Percentiles rank a stretch among this genome's conserved stretches.
phyloP scores from a whole-genome alignment of 2,113 vertebrate genomes.

The Melanerpes formicivorus region DNA sequence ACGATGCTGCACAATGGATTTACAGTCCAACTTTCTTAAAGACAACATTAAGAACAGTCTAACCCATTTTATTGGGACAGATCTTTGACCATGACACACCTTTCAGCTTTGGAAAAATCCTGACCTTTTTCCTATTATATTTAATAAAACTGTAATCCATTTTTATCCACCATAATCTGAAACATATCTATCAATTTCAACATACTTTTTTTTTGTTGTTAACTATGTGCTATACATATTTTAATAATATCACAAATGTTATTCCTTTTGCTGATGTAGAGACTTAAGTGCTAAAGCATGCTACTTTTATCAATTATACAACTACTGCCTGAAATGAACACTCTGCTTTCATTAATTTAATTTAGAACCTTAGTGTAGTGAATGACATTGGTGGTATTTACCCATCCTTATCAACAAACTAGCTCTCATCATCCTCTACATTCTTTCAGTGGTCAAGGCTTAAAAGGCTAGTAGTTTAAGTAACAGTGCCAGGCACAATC shows the following conservation, averaged over 20 bases:
- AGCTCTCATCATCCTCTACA: background rate
- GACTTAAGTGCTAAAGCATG: background rate
- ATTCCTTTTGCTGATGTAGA: background rate
- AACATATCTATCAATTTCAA: background rate
- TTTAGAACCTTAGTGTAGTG: background rate
- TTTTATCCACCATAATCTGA: background rate
- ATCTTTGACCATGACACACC: background rate
- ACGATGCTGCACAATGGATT: background rate
- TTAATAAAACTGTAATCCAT: background rate
- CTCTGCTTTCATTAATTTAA: background rate
- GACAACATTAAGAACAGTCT: background rate
- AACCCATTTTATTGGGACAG: background rate
- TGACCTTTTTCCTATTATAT: background rate
- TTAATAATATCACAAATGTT: background rate
- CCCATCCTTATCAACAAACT: background rate
- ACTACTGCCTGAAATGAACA: background rate
- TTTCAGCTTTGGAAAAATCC: background rate
- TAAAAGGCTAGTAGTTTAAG: background rate
- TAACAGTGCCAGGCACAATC: background rate
- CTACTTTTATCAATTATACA: background rate
- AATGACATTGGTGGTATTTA: background rate
- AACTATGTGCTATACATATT: background rate
- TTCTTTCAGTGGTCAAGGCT: background rate
- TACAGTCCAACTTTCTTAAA: background rate
- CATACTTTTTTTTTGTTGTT: background rate